Evolutionary conservation across 2,888 invertebrate genomes (phyloP).

Genomic region (Stenodema calcarata): DNA sequence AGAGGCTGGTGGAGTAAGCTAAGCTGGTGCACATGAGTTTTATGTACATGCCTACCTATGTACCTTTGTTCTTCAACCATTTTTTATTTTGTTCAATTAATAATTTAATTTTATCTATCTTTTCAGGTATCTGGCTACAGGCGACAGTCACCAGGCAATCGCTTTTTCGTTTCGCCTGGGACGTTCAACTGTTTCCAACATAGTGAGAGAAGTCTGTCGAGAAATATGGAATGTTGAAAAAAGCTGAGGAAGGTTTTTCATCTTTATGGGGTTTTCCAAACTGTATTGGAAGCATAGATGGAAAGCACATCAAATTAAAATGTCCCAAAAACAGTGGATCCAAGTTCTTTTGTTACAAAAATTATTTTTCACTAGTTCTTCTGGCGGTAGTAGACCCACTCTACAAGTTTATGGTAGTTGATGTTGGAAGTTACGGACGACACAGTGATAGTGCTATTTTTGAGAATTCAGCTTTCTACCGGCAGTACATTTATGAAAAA

Average conservation of each 20-base stretch:
- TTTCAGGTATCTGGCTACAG: neutral
- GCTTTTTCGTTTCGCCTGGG: neutral
- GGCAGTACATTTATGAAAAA: conserved; percentile 32
- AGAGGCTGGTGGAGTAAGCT: no score
- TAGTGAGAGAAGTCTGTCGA: neutral
- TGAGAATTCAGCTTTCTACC: neutral
- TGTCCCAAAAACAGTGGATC: conserved; percentile 56
- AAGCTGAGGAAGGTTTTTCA: neutral
- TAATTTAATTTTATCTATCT: neutral
- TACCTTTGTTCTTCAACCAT: no score
- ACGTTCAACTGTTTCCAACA: neutral
- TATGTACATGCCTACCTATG: no score
- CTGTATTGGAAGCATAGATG: conserved; percentile 57
- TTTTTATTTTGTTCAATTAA: no score
- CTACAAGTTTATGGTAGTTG: neutral
- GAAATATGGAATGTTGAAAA: neutral
- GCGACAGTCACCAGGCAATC: neutral
- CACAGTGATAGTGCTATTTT: neutral
- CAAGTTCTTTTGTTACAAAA: conserved; percentile 57
- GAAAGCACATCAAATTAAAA: conserved; percentile 57
- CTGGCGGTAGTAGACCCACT: neutral
- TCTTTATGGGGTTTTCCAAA: conserved; percentile 56
- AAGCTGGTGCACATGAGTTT: no score
- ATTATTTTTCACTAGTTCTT: neutral
- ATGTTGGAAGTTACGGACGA: neutral